These are phyloP conservation scores for Spinus olivaceus DNA, from an alignment of 2,797 vertebrate genomes.

Conservation along the genomic window DNA sequence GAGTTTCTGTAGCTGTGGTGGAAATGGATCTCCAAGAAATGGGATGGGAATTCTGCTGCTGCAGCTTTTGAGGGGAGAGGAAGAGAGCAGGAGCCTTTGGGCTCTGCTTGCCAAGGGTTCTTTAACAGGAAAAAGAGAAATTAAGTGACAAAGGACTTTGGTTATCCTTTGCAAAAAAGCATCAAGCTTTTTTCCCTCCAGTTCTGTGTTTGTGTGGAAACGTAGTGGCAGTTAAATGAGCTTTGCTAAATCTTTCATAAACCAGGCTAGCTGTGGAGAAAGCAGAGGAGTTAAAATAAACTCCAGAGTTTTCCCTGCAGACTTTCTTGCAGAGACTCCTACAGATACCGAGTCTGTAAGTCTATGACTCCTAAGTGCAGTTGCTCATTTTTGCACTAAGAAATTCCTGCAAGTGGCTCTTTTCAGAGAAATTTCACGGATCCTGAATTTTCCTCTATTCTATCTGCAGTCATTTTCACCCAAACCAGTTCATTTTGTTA, in stretches of 20 bases:
- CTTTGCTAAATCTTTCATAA: neutral
- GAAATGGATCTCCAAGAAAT: neutral
- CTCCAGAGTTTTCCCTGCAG: neutral
- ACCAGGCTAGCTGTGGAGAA: neutral
- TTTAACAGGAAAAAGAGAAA: neutral
- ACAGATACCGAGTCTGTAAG: neutral
- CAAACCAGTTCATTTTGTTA: neutral
- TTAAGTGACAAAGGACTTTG: neutral
- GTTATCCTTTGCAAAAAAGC: neutral
- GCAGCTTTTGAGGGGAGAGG: neutral
- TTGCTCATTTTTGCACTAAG: neutral
- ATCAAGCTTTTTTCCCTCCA: neutral
- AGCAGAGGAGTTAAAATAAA: neutral
- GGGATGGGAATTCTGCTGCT: neutral
- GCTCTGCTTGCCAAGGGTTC: neutral
- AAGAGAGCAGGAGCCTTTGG: fast-evolving
- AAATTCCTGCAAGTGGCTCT: neutral
- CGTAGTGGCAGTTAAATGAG: neutral
- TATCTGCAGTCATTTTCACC: neutral
- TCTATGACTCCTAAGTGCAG: neutral
- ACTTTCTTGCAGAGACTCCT: neutral
- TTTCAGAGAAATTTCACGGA: neutral
- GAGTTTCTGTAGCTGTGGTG: neutral
- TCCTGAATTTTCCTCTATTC: neutral
- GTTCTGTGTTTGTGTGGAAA: neutral